Conservation (phyloP, 2,888 invertebrate species). For the Saturnia pavonia region DNA sequence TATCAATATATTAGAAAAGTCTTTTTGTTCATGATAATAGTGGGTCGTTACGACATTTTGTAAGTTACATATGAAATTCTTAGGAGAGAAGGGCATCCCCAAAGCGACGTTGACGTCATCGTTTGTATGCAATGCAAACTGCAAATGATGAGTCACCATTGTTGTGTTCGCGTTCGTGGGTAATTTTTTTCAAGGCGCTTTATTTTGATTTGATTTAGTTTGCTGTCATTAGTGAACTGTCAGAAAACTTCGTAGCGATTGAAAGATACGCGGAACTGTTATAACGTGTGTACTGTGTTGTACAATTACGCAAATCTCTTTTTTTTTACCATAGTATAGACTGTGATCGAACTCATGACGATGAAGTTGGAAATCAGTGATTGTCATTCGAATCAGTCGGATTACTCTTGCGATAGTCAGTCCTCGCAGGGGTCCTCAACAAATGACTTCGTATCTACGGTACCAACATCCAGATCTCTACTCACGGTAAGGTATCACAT, state of each 20-base stretch:
- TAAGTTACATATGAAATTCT: constrained; percentile 50
- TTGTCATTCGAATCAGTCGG: constrained; percentile 82
- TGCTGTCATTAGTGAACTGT: constrained; percentile 64
- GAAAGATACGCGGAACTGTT: constrained; percentile 45
- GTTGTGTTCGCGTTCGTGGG: constrained; percentile 65
- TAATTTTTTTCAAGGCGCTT: constrained; percentile 57
- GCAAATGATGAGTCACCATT: constrained; percentile 74
- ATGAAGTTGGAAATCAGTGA: constrained; percentile 84
- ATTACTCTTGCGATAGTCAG: constrained; percentile 83
- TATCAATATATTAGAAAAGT: constrained; percentile 52
- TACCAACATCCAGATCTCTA: constrained; percentile 62
- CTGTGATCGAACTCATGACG: constrained; percentile 60
- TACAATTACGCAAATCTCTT: constrained; percentile 52
- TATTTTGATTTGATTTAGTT: constrained; percentile 53
- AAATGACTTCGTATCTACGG: constrained; percentile 69
- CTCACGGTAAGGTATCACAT: constrained; percentile 53
- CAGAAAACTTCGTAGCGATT: constrained; percentile 54
- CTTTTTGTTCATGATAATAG: constrained; percentile 37
- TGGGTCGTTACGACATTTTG: constrained; percentile 63
- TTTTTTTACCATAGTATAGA: constrained; percentile 14
- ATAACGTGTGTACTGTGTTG: constrained; percentile 38
- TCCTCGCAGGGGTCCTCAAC: constrained; percentile 81
- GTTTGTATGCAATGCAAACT: constrained; percentile 53
- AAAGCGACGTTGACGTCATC: constrained; percentile 68
- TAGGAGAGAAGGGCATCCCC: constrained; percentile 79